Base-by-base conservation (phyloP, 2,888 invertebrate species). In the Drosophila lutescens region DNA sequence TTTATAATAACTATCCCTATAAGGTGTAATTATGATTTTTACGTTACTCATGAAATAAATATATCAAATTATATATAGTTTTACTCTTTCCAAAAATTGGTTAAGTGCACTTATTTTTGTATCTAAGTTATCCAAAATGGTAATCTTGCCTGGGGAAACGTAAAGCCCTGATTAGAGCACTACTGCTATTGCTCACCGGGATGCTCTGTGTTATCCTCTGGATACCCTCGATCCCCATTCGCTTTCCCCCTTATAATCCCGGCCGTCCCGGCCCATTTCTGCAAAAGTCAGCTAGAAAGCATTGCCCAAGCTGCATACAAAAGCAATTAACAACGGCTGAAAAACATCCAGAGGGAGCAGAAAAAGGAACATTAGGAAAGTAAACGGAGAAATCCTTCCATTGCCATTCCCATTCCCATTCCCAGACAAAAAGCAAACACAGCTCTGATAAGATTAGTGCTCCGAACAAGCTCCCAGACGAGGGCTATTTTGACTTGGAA, bases 291-390 rank as follows among this genome's bases (percentile, higher is more conserved):
- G 32, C 38, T 8, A 1, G 10, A 51, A 51, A 32, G 47, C 44
- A 7, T 26, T 30, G 62, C 17, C 36, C 63, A 40, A 34, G 44
- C 44, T 50, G 72, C 77, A 76, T 53, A 69, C 76, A 88, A 75
- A 79, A 83, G 86, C 88, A 84, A 84, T 88, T 86, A 88, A 78
- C 73, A 57, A 47, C 38, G 38, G 40, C 46, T 36, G 47, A 30
- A 46, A 51, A 61, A 41, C 34, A 61, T 57, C 36, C 44, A 49
- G 36, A 15, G 44, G 43, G 20, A 66, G 15, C 55, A 50, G 15
- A n/a, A 15, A 13, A 6, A 6, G n/a, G 38, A 43, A 43, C 17
- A 26, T 26, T 26, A 26, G 26, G 26, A 26, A 26, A 32, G 17
- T 10, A 40, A 57, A 46, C 1, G 1, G 26, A 26, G 26, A 26